phyloP scores from a whole-genome alignment of 2,797 vertebrate genomes.

The Gadopsis marmoratus region DNA sequence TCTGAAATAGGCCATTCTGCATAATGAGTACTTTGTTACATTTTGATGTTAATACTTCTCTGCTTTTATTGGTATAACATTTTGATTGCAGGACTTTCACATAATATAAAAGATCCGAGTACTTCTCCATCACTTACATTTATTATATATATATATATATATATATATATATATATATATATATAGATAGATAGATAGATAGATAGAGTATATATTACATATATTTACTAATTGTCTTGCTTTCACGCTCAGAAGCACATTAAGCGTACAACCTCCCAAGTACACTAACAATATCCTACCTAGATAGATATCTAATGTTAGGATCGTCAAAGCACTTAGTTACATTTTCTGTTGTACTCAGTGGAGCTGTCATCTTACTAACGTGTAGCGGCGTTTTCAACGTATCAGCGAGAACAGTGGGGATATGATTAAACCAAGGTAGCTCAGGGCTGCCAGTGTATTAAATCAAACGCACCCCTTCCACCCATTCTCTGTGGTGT shows the following conservation, averaged over 20 bases:
- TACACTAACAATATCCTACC: not conserved
- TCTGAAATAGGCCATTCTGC: too few relatives aligned
- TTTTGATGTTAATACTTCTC: not conserved
- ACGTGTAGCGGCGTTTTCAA: not conserved
- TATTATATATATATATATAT: too few relatives aligned
- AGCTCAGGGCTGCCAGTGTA: rapidly evolving
- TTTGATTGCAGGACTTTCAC: not conserved
- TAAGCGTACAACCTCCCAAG: not conserved
- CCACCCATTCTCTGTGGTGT: conserved; percentile 13
- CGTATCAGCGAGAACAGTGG: rapidly evolving
- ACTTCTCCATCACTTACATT: not conserved
- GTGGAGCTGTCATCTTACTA: rapidly evolving
- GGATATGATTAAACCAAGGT: rapidly evolving
- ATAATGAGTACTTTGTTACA: too few relatives aligned
- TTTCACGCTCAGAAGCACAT: not conserved
- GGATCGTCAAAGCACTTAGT: not conserved
- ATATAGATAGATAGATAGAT: too few relatives aligned
- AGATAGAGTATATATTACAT: too few relatives aligned
- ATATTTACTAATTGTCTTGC: not conserved
- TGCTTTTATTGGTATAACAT: too few relatives aligned
- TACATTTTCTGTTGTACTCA: not conserved
- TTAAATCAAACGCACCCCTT: not conserved
- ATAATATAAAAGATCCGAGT: too few relatives aligned
- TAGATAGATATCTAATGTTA: not conserved
- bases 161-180: too few relatives aligned